These are phyloP conservation scores for Diorhabda elongata DNA, from an alignment of 1,140 invertebrate genomes.

Conservation along the genomic window DNA sequence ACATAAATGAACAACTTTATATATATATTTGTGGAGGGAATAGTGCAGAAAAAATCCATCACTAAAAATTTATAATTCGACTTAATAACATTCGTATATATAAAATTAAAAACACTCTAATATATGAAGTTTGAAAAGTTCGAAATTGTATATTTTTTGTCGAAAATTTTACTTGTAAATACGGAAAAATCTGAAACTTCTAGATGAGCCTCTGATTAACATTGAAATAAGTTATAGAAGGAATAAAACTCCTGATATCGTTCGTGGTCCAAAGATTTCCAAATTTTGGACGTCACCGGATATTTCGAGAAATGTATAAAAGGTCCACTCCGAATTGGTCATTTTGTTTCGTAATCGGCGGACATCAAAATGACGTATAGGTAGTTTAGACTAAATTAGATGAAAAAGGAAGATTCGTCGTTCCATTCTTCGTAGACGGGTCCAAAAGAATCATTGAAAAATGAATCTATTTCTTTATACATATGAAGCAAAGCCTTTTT, in stretches of 20 bases:
- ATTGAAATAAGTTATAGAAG: not conserved
- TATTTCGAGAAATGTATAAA: not conserved
- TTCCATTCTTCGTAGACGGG: conserved; percentile 67
- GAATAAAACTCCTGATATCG: not conserved
- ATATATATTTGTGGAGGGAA: no score
- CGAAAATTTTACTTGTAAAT: no score
- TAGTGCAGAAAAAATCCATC: no score
- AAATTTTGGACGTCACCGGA: not conserved
- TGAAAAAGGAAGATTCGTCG: conserved; percentile 46
- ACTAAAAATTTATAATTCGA: no score
- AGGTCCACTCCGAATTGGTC: not conserved
- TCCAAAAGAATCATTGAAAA: conserved; percentile 78
- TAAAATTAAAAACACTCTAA: no score
- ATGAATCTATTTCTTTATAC: conserved; percentile 78
- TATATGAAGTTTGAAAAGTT: no score
- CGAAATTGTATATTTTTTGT: no score
- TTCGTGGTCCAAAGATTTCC: not conserved
- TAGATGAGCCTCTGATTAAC: not conserved
- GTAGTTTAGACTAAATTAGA: conserved; percentile 25
- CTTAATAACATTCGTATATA: no score
- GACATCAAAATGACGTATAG: no score
- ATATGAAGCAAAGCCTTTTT: conserved; percentile 67
- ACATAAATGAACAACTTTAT: no score
- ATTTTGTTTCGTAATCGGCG: not conserved
- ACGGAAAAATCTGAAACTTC: not conserved